A percentile compares a stretch with the other conserved stretches of the same genome.
phyloP scores from a whole-genome alignment of 2,797 vertebrate genomes.

The Apogon hyalosoma region DNA sequence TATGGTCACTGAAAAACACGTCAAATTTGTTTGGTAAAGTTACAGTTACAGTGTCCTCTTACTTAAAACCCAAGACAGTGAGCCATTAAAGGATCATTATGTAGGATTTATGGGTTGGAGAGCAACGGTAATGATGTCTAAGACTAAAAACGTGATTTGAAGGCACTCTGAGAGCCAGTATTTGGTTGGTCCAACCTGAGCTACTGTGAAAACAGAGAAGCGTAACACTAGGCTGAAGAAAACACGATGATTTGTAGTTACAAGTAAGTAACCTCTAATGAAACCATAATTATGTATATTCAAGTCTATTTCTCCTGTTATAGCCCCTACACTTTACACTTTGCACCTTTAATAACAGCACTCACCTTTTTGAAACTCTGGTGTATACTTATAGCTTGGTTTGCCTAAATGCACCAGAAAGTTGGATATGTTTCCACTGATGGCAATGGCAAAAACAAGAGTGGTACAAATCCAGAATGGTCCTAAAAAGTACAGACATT shows the following conservation, averaged over 20 bases:
- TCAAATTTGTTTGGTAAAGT: not conserved
- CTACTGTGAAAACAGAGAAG: too few species aligned
- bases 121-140: too few species aligned
- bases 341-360: constrained; percentile 1
- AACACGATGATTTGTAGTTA: too few species aligned
- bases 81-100: not conserved
- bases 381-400: constrained; percentile 89
- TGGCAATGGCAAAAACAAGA: constrained; percentile 93
- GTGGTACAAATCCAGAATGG: constrained; percentile 99
- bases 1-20: constrained; percentile 88
- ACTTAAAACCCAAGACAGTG: not conserved
- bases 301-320: too few species aligned
- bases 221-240: too few species aligned
- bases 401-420: constrained; percentile 88
- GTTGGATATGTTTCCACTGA: constrained; percentile 95
- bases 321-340: too few species aligned
- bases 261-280: too few species aligned
- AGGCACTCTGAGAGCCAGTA: too few species aligned
- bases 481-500: constrained; percentile 80
- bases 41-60: not conserved
- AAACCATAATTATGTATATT: too few species aligned
- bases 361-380: constrained; percentile 95
- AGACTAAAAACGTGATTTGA: too few species aligned
- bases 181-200: too few species aligned
- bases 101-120: too few species aligned